Evolutionary conservation across 35 echinoderm and acorn worm species (phyloP).

Genomic region (Apostichopus parvimensis): DNA sequence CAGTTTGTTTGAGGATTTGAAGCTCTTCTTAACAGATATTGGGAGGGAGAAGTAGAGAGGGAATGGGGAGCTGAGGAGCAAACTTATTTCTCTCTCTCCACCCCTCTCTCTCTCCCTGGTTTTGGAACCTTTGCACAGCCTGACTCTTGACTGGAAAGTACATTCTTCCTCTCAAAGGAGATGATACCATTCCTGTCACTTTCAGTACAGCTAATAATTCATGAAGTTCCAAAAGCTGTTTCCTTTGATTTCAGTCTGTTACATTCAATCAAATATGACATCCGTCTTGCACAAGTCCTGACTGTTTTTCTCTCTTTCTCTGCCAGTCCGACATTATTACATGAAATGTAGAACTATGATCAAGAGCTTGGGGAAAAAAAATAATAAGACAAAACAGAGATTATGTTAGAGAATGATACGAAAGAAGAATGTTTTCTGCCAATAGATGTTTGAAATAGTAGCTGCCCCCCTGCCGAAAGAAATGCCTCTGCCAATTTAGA

Average conservation of each 20-base stretch:
- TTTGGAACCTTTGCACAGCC: no score
- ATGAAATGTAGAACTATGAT: not conserved
- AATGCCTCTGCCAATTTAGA: constrained; percentile 24
- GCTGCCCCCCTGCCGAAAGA: constrained; percentile 1
- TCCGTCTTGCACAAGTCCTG: not conserved
- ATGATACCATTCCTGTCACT: not conserved
- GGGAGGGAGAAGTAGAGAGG: no score
- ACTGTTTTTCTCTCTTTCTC: not conserved
- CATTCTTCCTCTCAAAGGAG: not conserved
- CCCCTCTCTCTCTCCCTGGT: no score
- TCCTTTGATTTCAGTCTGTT: not conserved
- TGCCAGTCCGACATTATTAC: not conserved
- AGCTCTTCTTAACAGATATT: no score
- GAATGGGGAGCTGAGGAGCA: no score
- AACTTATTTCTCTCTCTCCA: no score
- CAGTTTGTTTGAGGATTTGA: no score
- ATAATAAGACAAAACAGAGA: not conserved
- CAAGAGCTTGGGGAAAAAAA: not conserved
- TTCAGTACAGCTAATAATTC: not conserved
- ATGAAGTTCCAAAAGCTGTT: not conserved
- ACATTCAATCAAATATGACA: not conserved
- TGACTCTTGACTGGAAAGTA: no score
- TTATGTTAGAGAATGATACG: not conserved
- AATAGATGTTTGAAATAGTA: constrained; percentile 33
- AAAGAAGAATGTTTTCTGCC: not conserved